phyloP scores from a whole-genome alignment of 2,888 invertebrate species.

The Acronicta alni region DNA sequence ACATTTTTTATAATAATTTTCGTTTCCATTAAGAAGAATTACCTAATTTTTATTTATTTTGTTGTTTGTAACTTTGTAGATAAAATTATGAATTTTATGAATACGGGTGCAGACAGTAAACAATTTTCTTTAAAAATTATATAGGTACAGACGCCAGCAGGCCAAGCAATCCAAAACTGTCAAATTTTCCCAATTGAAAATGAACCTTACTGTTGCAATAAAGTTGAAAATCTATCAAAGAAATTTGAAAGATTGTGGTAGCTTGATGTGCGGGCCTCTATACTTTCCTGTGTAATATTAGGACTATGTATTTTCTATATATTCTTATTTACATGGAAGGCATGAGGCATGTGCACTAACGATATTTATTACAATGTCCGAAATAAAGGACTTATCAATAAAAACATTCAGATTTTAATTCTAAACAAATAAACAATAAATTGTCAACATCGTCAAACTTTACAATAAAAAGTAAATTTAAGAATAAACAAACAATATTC shows the following conservation, averaged over 20 bases:
- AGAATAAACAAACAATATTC: slow-evolving; percentile 16
- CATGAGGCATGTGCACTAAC: slow-evolving; percentile 77
- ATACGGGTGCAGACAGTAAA: slow-evolving; percentile 50
- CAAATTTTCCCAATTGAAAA: too few relatives aligned
- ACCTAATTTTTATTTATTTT: slow-evolving; percentile 16
- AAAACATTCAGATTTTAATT: slow-evolving; percentile 57
- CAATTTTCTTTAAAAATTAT: slow-evolving; percentile 43
- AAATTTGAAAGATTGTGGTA: too few relatives aligned
- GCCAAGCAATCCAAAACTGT: too few relatives aligned
- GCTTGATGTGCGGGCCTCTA: too few relatives aligned
- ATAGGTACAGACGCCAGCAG: too few relatives aligned
- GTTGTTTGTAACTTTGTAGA: slow-evolving; percentile 35
- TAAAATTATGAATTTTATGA: slow-evolving; percentile 52
- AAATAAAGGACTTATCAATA: slow-evolving; percentile 59
- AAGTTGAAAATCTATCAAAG: too few relatives aligned
- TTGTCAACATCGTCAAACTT: slow-evolving; percentile 53
- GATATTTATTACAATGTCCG: slow-evolving; percentile 62
- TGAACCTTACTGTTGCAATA: too few relatives aligned
- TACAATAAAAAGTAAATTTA: slow-evolving; percentile 37
- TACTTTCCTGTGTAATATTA: slow-evolving; percentile 52
- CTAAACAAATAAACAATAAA: slow-evolving; percentile 54
- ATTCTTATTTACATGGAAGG: slow-evolving; percentile 85
- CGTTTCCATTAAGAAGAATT: slow-evolving; percentile 35
- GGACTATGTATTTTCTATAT: slow-evolving; percentile 58
- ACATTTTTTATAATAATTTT: slow-evolving; percentile 43